Conservation (phyloP, 2,113 vertebrate genomes). For the Etheostoma spectabile region DNA sequence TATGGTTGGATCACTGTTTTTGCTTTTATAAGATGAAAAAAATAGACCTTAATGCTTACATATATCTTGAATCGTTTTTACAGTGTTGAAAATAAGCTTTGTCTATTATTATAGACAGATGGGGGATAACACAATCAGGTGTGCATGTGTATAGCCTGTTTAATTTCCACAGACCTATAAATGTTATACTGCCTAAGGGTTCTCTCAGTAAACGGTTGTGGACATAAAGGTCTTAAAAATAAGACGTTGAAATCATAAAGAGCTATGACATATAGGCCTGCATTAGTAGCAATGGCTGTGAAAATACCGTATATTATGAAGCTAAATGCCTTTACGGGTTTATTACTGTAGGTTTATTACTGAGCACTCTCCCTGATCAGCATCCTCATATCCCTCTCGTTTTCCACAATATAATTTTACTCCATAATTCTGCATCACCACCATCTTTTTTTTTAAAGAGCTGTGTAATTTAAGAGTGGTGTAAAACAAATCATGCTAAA, state of each 20-base stretch:
- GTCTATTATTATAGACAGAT: background rate
- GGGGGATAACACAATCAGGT: background rate
- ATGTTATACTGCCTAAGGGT: background rate
- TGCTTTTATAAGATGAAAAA: background rate
- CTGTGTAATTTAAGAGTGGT: slow-evolving; percentile 17
- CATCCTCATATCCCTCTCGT: slow-evolving; percentile 15
- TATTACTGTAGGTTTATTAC: slow-evolving; percentile 29
- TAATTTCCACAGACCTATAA: background rate
- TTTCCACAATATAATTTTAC: slow-evolving; percentile 30
- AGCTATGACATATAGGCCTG: slow-evolving; percentile 5
- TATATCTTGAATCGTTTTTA: background rate
- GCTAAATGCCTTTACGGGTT: slow-evolving; percentile 32
- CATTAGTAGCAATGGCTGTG: background rate
- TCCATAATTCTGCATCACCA: slow-evolving; percentile 5
- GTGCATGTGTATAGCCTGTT: background rate
- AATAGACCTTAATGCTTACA: background rate
- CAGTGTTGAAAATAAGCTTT: background rate
- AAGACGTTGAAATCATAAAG: slow-evolving; percentile 11
- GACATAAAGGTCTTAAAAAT: background rate
- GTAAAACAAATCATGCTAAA: slow-evolving; percentile 18
- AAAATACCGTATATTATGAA: background rate
- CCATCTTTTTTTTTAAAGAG: slow-evolving; percentile 6
- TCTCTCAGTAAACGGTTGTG: background rate
- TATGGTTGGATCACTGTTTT: background rate
- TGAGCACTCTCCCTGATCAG: slow-evolving; percentile 34